Base-by-base conservation (phyloP, 2,113 vertebrate species). In the Ciconia boyciana region DNA sequence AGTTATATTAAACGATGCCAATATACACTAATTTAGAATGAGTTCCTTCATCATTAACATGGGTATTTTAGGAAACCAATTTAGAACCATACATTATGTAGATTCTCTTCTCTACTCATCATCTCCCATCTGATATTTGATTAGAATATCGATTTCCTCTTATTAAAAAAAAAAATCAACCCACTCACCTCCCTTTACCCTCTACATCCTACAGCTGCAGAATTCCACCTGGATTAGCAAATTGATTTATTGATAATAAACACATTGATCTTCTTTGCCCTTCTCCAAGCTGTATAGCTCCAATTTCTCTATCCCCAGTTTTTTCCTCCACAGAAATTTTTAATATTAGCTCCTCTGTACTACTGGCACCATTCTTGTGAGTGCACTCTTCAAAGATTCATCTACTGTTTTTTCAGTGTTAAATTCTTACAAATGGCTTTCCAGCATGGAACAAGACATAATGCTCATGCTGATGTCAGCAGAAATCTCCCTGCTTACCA, bases 181-280 rank as follows among this genome's bases (percentile, higher is more conserved):
- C 66, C 54, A 58, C 74, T 96, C 90, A 88, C 91, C 80, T 96
- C 74, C 44, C 92, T 96, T 96, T 91, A 75, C 77, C 65, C 80
- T 95, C 97, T 90, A n/a, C 16, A 95, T 61, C 52, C 78, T 90
- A 94, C 75, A 97, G 90, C 82, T 96, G 91, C 90, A 95, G 74
- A 95, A 97, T 97, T 76, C 94, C 93, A 96, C 77, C 71, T 94
- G 94, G 94, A 96, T 96, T 97, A 95, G 43, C 44, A 81, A 88
- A 97, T 80, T 95, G 94, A 97, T 97, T 97, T 97, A 97, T 97
- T 97, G 96, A 94, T 97, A 97, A 97, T 76, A 95, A 97, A 96
- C 76, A 96, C 60, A 98, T 96, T 95, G 97, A 96, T 97, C 91
- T 96, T 94, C 77, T 95, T 95, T 95, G 70, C 61, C 87, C 70